phyloP scores from a whole-genome alignment of 2,888 invertebrate genomes.

The Carpatolechia fugitivella region DNA sequence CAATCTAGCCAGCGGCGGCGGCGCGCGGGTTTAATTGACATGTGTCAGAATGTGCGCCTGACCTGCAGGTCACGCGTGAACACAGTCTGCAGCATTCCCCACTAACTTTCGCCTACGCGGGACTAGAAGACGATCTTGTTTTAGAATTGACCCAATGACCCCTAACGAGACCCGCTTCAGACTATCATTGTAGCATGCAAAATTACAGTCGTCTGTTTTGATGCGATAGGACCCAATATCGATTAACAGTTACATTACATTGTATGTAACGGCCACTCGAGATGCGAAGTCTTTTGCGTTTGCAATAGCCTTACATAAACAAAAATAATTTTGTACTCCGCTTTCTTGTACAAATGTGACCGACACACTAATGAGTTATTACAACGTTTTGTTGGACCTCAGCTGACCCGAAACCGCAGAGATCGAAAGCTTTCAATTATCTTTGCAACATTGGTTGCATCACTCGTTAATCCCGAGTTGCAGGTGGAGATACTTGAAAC shows the following conservation, averaged over 20 bases:
- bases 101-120: slow-evolving; percentile 64
- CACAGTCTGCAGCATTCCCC: slow-evolving; percentile 64
- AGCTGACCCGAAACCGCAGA: slow-evolving; percentile 11
- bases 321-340: neutral
- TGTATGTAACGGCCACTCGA: neutral
- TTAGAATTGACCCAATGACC: slow-evolving; percentile 44
- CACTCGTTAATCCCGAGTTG: slow-evolving; percentile 33
- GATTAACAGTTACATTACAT: neutral
- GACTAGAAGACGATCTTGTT: slow-evolving; percentile 50
- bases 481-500: slow-evolving; percentile 51
- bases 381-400: slow-evolving; percentile 9
- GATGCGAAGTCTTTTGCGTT: neutral
- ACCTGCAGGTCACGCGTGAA: slow-evolving; percentile 73
- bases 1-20: slow-evolving; percentile 67
- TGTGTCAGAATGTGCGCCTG: slow-evolving; percentile 74
- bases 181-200: slow-evolving; percentile 12
- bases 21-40: slow-evolving; percentile 72
- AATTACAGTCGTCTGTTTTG: neutral
- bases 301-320: slow-evolving; percentile 1
- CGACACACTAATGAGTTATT: slow-evolving; percentile 11
- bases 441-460: slow-evolving; percentile 29
- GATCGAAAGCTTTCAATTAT: slow-evolving; percentile 13
- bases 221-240: neutral
- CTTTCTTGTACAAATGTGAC: slow-evolving; percentile 8
- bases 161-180: slow-evolving; percentile 30